Base-by-base conservation (phyloP, 2,888 invertebrate genomes). In the Cosmia pyralina region DNA sequence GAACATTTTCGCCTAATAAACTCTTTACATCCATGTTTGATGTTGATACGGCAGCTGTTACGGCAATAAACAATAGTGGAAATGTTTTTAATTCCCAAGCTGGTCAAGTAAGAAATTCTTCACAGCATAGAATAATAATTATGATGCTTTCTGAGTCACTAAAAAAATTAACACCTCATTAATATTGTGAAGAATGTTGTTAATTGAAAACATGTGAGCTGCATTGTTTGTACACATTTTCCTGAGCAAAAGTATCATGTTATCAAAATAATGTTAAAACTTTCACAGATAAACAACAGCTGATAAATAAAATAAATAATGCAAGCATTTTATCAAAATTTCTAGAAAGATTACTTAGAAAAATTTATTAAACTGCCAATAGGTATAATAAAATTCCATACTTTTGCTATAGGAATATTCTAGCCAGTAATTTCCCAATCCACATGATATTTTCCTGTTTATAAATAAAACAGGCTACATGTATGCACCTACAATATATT, bases 1-100 rank as follows among this genome's bases (percentile, higher is more conserved):
- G 69, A 55, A 66, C 72, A 75, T 85, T 85, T 83, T 85, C 48
- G 72, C 80, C 60, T 75, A 83, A 75, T 71, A 77, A 75, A 68
- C 44, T 62, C n/a, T 72, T 74, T 64, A 79, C 58, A 79, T 46
- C 65, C 62, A 71, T 69, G 13, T 82, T 69, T 71, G 62, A 57
- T 67, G 57, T 60, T 57, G 22, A 17, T 63, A 28, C 34, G 38
- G 15, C n/a, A 81, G 28, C 13, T 74, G 46, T 62, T 82, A 58
- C 13, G 38, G 65, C n/a, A 50, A 74, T 70, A 67, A 53, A 72
- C 52, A 77, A 71, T 70, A n/a, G 46, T 57, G 38, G 50, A 67
- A 38, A 52, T 6, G 19, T 77, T 75, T 64, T 59, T 34, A 28
- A 38, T 67, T 57, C 59, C 34, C 53, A 65, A 38, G 28, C n/a